Evolutionary conservation across 2,113 vertebrate species (phyloP).

Genomic region (Boleophthalmus pectinirostris): DNA sequence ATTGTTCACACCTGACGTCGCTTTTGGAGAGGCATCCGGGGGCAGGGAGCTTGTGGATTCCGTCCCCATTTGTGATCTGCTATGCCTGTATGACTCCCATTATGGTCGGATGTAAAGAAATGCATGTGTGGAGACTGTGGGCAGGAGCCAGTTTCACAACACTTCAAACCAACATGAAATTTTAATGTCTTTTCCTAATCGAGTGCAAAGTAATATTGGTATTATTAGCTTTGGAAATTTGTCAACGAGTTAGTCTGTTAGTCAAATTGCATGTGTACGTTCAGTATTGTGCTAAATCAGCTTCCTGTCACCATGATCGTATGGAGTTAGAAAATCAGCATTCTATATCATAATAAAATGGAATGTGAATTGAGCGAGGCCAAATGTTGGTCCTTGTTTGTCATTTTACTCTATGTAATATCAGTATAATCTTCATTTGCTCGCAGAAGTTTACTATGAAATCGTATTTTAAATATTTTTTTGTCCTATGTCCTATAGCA

Average conservation of each 20-base stretch:
- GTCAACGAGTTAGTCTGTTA: background rate
- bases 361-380: no score
- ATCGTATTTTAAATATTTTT: no score
- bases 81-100: background rate
- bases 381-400: no score
- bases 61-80: constrained; percentile 7
- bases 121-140: background rate
- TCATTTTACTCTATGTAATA: no score
- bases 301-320: no score
- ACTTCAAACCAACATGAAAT: background rate
- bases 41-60: constrained; percentile 9
- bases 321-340: no score
- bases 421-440: no score
- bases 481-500: no score
- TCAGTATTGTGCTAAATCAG: no score
- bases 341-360: no score
- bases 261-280: background rate
- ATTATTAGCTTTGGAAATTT: background rate
- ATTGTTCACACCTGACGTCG: constrained; percentile 58
- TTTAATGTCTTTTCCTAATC: background rate
- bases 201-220: background rate
- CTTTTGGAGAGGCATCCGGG: constrained; percentile 12
- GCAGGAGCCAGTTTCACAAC: background rate
- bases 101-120: background rate
- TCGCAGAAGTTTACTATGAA: no score